Base-by-base conservation (phyloP, 2,888 invertebrate genomes). In the Microchrysa polita region DNA sequence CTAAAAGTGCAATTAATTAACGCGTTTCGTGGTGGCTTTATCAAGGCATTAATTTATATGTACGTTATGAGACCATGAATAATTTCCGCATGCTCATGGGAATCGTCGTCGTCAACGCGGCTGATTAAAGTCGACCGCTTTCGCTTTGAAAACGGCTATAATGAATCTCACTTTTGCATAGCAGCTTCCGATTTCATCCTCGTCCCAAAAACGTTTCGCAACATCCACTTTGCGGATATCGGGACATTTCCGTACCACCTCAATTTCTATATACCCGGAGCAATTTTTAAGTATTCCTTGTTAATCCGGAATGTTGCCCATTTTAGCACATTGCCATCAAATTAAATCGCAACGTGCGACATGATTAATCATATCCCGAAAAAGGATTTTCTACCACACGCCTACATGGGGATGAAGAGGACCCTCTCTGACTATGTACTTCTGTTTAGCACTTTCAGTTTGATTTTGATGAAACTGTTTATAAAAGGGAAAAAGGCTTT, bases 321-420 rank as follows among this genome's bases (percentile, higher is more conserved):
- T 48, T 55, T 40, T 18, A 7, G 55, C 55, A 69, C 7, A 34
- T 7, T 34, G 55, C 34, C 69, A 69, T 55, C 69, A 69, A 69
- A 69, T 69, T 69, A 69, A 69, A 55, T 57, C 69, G 55, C 69
- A 69, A 69, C 55, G 69, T 69, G 69, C 55, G 69, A 69, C 69
- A 69, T 57, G 69, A 69, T 69, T 69, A 57, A 69, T 69, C 69
- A 69, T 57, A 69, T 40, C 18, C 40, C n/a, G n/a, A n/a, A 16
- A 69, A 23, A 57, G 69, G 42, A 52, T 69, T 40, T 44, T n/a
- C n/a, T n/a, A n/a, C 65, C 20, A 65, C 44, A 18, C 65, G 12
- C 14, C 23, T 65, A 4, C n/a, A 22, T 14, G 22, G n/a, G n/a
- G n/a, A n/a, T n/a, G 27, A 34, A 34, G 4, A 34, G 27, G 27